Conservation (phyloP, 2,888 invertebrate species). For the Dione vanillae region DNA sequence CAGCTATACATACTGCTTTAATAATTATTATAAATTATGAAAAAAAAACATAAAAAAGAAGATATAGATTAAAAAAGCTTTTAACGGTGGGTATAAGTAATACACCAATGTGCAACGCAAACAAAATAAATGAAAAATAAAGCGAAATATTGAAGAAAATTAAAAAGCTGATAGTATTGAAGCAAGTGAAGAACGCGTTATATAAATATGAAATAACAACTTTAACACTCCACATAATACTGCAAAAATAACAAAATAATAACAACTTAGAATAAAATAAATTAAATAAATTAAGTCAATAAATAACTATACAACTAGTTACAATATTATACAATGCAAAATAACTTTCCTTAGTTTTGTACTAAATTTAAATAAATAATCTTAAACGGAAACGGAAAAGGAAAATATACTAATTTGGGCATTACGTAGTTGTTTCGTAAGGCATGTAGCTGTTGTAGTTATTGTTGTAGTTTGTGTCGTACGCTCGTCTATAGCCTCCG, state of each 20-base stretch:
- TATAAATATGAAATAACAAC: constrained; percentile 20
- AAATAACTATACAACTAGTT: constrained; percentile 47
- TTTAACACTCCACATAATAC: constrained; percentile 59
- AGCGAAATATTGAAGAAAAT: constrained; percentile 33
- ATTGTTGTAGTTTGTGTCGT: constrained; percentile 75
- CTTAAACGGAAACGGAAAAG: neutral
- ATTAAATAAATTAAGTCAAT: constrained; percentile 55
- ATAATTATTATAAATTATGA: constrained; percentile 15
- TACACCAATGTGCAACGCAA: neutral
- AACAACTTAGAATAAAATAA: constrained; percentile 52
- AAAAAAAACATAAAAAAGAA: constrained; percentile 8
- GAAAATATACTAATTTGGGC: neutral
- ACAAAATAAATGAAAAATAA: neutral
- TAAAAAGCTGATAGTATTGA: constrained; percentile 24
- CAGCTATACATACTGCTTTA: constrained; percentile 70
- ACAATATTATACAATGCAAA: constrained; percentile 8
- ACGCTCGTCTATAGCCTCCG: constrained; percentile 82
- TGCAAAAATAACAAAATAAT: constrained; percentile 59
- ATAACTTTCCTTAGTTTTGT: neutral
- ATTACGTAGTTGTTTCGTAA: constrained; percentile 63
- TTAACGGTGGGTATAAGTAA: constrained; percentile 5
- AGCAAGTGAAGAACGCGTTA: constrained; percentile 5
- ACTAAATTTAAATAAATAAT: constrained; percentile 2
- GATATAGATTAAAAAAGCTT: constrained; percentile 25
- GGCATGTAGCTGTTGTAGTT: constrained; percentile 77